Conservation (phyloP, 2,888 invertebrate species). For the Exocentrus adspersus region DNA sequence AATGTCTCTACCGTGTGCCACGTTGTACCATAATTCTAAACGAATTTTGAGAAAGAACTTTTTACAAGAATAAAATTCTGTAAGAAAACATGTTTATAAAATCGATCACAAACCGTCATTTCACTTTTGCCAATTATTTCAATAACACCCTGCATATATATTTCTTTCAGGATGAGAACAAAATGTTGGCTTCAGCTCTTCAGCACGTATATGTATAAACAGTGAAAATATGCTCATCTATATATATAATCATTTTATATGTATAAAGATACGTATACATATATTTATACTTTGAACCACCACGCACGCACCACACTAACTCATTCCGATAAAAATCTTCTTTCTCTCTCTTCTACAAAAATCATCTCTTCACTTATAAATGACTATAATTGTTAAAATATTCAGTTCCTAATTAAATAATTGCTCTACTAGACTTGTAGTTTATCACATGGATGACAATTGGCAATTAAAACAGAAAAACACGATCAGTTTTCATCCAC, state of each 20-base stretch:
- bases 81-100: too few relatives aligned
- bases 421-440: slow-evolving; percentile 59
- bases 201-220: slow-evolving; percentile 43
- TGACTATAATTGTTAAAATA: slow-evolving; percentile 56
- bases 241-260: slow-evolving; percentile 28
- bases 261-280: slow-evolving; percentile 31
- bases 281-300: slow-evolving; percentile 45
- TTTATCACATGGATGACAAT: slow-evolving; percentile 65
- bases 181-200: slow-evolving; percentile 49
- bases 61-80: too few relatives aligned
- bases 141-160: slow-evolving; percentile 39
- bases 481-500: slow-evolving; percentile 57
- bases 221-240: slow-evolving; percentile 31
- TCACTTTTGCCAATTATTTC: too few relatives aligned
- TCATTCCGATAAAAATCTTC: slow-evolving; percentile 55
- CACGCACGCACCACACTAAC: slow-evolving; percentile 57
- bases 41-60: too few relatives aligned
- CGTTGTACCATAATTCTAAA: too few relatives aligned
- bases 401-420: slow-evolving; percentile 49
- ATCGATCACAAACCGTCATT: too few relatives aligned
- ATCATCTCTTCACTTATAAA: slow-evolving; percentile 53
- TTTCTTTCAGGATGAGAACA: slow-evolving; percentile 44
- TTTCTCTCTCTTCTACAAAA: slow-evolving; percentile 46
- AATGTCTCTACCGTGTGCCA: too few relatives aligned
- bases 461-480: slow-evolving; percentile 60